phyloP scores from a whole-genome alignment of 2,113 vertebrate species.

The Ammodytes marinus region DNA sequence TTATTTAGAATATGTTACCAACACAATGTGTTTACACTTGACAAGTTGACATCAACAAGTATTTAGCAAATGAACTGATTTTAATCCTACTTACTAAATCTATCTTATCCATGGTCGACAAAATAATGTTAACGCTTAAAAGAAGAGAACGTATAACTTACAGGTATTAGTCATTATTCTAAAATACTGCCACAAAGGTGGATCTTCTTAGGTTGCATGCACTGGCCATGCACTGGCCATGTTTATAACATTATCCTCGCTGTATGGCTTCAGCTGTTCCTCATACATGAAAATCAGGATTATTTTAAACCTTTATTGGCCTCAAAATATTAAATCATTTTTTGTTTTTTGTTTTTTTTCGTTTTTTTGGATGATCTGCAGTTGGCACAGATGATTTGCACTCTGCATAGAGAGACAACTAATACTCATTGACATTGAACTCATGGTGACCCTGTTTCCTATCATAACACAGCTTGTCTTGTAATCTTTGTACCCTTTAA shows the following conservation, averaged over 20 bases:
- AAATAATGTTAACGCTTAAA: neutral
- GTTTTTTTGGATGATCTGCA: neutral
- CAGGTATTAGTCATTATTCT: neutral
- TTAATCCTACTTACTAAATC: neutral
- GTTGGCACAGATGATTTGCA: neutral
- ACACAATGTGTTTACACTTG: neutral
- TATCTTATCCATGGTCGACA: neutral
- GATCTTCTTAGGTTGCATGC: neutral
- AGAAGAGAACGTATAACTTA: neutral
- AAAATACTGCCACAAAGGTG: neutral
- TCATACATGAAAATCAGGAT: neutral
- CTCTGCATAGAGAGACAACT: neutral
- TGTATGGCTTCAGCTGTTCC: neutral
- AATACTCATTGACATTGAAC: neutral
- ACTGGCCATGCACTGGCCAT: too few species aligned
- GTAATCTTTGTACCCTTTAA: conserved; percentile 1
- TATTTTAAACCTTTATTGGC: neutral
- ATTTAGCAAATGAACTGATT: neutral
- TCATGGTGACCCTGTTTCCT: neutral
- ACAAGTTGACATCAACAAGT: neutral
- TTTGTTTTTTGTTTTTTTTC: too few species aligned
- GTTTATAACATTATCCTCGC: neutral
- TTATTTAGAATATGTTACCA: neutral
- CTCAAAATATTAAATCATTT: neutral
- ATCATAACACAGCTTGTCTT: conserved; percentile 2